Base-by-base conservation (phyloP, 2,797 vertebrate species). In the Semaprochilodus insignis region DNA sequence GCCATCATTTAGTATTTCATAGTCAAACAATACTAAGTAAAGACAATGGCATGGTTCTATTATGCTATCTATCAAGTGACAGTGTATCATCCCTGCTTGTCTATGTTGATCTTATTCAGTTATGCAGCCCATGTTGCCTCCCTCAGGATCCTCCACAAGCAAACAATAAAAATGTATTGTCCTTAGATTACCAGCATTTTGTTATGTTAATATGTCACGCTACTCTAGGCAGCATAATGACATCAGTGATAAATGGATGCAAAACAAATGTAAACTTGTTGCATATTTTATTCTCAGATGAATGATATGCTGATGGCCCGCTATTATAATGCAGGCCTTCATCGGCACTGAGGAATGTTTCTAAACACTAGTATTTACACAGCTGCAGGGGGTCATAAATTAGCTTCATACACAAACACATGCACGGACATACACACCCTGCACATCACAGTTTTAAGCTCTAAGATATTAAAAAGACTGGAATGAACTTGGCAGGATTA, bases 241-340 rank as follows among this genome's bases (percentile, higher is more conserved):
- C 81, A 44, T 6, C 14, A 0, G 34, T 91, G 90, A 93, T 88
- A n/a, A 87, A 94, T 91, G 88, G 80, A 88, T 90, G 82, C 54
- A 55, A 81, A 87, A 88, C 86, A 86, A 89, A 85, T 87, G 80
- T 80, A 79, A 88, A 90, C 88, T 90, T 90, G 91, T 90, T 92
- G 88, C 91, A 92, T 92, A 92, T 92, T 92, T 93, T 89, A 92
- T 86, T 84, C 81, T 88, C 72, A 25, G 87, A 93, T 91, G 87
- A 93, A 94, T 93, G 90, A 91, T 90, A 89, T 85, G 81, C 87
- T 80, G 44, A 89, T 81, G 89, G 89, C 89, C 82, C 74, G 75
- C 91, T 90, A 90, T 92, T 86, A 82, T 89, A 89, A 86, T 82
- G 75, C 78, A 44, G 76, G 82, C 84, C 62, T 69, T 90, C 90